A percentile compares a stretch with the other conserved stretches of the same genome.
Conservation (phyloP, 2,888 invertebrate genomes). For the Pseudococcus viburni region DNA sequence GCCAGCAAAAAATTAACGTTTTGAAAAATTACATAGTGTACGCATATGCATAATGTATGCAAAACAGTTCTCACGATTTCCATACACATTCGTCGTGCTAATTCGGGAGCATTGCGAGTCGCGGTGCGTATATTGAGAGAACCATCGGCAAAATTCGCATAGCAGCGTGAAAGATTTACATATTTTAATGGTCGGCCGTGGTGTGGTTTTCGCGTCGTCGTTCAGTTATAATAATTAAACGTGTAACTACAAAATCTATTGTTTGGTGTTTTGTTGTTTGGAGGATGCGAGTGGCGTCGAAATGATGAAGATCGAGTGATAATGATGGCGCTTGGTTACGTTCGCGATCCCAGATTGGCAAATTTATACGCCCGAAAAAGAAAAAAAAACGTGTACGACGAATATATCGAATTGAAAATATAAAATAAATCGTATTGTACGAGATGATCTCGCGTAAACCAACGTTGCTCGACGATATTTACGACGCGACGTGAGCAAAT, state of each 20-base stretch:
- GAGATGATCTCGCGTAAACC: background rate
- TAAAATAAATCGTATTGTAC: too few species aligned
- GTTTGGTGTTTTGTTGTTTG: background rate
- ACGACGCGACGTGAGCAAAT: background rate
- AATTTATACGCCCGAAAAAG: too few species aligned
- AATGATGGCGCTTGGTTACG: too few species aligned
- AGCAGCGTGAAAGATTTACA: background rate
- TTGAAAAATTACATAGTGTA: conserved; percentile 3
- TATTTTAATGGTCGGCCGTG: background rate
- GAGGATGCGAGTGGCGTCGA: too few species aligned
- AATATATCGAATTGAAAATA: too few species aligned
- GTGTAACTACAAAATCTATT: background rate
- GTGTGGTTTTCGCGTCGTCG: too few species aligned
- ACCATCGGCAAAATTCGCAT: background rate
- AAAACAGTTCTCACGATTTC: conserved; percentile 41
- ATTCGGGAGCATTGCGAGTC: background rate
- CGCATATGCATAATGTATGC: background rate
- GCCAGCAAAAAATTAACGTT: background rate
- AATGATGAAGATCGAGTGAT: too few species aligned
- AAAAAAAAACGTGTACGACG: too few species aligned
- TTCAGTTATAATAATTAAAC: too few species aligned
- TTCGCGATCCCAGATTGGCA: too few species aligned
- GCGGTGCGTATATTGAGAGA: background rate
- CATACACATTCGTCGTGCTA: background rate
- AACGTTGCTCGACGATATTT: background rate